phyloP scores from a whole-genome alignment of 2,797 vertebrate genomes.

The Poeciliopsis presidionis region DNA sequence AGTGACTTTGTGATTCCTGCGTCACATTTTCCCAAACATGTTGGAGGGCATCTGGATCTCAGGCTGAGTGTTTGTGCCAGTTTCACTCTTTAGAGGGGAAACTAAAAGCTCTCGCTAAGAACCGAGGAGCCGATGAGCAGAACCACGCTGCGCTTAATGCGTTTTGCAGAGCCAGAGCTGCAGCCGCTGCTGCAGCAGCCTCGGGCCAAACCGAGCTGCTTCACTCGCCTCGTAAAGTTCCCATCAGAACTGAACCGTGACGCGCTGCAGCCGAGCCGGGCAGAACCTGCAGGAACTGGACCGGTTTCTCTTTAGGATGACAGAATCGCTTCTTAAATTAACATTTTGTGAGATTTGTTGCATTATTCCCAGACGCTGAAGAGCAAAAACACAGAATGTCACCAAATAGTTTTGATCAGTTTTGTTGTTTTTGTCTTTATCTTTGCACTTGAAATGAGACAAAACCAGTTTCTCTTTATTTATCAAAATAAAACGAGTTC shows the following conservation, averaged over 20 bases:
- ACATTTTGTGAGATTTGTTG: neutral
- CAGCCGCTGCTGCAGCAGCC: conserved; percentile 40
- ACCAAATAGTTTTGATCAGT: too few relatives aligned
- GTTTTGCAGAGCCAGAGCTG: conserved; percentile 57
- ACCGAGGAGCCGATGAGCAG: neutral
- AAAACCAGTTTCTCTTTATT: too few relatives aligned
- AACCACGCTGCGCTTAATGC: conserved; percentile 33
- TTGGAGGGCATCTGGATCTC: neutral
- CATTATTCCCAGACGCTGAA: neutral
- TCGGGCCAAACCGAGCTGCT: conserved; percentile 48
- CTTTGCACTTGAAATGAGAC: too few relatives aligned
- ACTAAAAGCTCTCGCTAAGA: neutral
- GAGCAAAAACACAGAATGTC: neutral
- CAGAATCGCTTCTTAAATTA: neutral
- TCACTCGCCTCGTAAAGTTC: conserved; percentile 66
- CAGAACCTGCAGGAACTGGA: neutral
- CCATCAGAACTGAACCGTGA: conserved; percentile 43
- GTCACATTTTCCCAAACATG: neutral
- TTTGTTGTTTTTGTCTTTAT: too few relatives aligned
- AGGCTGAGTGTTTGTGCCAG: neutral
- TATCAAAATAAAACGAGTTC: too few relatives aligned
- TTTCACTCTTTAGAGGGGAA: conserved; percentile 10
- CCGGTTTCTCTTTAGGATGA: too few relatives aligned
- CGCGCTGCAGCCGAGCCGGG: conserved; percentile 11
- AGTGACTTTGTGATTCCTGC: neutral